phyloP scores from a whole-genome alignment of 2,113 vertebrate species.

The western clawed frog (Xenopus tropicalis) region DNA sequence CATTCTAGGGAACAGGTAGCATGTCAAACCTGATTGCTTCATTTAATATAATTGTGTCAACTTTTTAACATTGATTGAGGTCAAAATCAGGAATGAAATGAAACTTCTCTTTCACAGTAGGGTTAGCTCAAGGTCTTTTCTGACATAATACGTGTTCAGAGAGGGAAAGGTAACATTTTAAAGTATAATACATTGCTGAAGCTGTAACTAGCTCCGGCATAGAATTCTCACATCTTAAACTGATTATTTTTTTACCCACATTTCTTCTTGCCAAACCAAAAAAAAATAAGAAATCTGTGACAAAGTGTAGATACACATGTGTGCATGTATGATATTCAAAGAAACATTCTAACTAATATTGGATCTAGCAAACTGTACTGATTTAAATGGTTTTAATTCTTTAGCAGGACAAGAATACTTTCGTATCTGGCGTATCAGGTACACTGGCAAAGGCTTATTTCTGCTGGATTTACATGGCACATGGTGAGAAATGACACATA shows the following conservation, averaged over 20 bases:
- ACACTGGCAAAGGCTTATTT: no score
- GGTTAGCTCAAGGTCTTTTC: conserved; percentile 1
- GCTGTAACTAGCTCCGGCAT: neutral
- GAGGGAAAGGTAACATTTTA: neutral
- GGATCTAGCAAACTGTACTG: no score
- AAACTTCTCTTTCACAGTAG: conserved; percentile 5
- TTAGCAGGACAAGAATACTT: no score
- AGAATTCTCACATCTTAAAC: neutral
- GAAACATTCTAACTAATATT: no score
- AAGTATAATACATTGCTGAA: neutral
- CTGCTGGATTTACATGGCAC: no score
- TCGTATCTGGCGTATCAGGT: no score
- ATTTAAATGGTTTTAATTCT: no score
- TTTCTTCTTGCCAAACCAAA: no score
- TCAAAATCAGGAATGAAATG: conserved; percentile 32
- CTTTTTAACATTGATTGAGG: conserved; percentile 43
- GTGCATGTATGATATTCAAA: no score
- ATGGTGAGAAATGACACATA: no score
- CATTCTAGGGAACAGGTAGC: conserved; percentile 34
- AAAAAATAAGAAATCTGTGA: no score
- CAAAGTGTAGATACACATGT: no score
- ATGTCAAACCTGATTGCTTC: conserved; percentile 31
- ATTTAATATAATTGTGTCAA: conserved; percentile 34
- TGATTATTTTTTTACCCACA: neutral
- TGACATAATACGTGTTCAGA: neutral